Percentiles rank a stretch among this genome's conserved stretches.
These are phyloP conservation scores for Heteromurus nitidus DNA, from an alignment of 2,888 invertebrate species.

Conservation along the genomic window DNA sequence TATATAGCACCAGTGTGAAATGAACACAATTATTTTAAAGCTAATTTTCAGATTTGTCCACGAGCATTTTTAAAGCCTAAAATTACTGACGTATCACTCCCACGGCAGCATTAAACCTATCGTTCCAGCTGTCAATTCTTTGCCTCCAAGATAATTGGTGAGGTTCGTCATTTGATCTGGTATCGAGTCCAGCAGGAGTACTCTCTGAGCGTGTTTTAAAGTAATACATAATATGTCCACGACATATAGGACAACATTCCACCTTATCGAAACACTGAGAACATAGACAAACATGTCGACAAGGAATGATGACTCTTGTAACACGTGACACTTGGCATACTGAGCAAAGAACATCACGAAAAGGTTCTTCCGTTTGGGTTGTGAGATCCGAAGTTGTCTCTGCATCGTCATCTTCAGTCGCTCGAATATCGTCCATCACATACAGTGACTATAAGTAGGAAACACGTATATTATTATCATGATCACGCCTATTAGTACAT, in stretches of 20 bases:
- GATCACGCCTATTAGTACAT: not conserved
- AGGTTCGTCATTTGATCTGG: not conserved
- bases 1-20: too few species aligned
- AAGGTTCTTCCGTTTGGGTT: conserved; percentile 23
- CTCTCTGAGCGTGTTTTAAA: conserved; percentile 64
- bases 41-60: too few species aligned
- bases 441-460: conserved; percentile 61
- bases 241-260: conserved; percentile 76
- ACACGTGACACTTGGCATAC: conserved; percentile 88
- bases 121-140: conserved; percentile 43
- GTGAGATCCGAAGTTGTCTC: not conserved
- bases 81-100: conserved; percentile 41
- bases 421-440: conserved; percentile 64
- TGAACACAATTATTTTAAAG: too few species aligned
- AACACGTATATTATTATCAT: conserved; percentile 7
- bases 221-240: conserved; percentile 61
- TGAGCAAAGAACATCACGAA: conserved; percentile 79
- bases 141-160: conserved; percentile 29
- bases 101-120: conserved; percentile 41
- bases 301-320: conserved; percentile 87
- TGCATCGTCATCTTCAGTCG: conserved; percentile 45
- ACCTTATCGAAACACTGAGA: conserved; percentile 86
- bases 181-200: not conserved
- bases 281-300: conserved; percentile 90
- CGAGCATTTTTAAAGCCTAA: too few species aligned